Base-by-base conservation (phyloP, 2,888 invertebrate genomes). In the Craniophora ligustri region DNA sequence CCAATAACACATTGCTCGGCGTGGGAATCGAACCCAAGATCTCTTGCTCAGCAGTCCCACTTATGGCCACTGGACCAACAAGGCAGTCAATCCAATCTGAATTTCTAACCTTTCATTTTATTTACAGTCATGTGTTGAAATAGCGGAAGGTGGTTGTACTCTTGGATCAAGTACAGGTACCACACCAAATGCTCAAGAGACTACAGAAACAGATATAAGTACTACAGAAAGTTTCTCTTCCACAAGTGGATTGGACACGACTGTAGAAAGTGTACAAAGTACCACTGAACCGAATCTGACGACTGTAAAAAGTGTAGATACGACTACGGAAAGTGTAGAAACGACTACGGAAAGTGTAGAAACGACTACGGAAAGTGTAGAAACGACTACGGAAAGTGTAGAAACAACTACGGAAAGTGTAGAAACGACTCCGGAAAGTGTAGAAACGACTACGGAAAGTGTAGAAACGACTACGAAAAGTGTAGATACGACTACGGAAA, bases 121-220 rank as follows among this genome's bases (percentile, higher is more conserved):
- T 34, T 66, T 68, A 26, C 41, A 67, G 67, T 3, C 0, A 2
- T 67, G 67, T 30, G 18, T 36, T 3, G 10, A 0, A 18, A 40
- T 67, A 13, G 28, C 48, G 5, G 54, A 55, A 34, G 45, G 59
- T 5, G 67, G 67, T 4, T 67, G 67, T 4, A 59, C 65, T 0
- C 15, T 63, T 0, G 58, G 59, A 13, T 2, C 21, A 13, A 44
- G 10, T 8, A 26, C 40, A 16, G 26, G 1, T 7, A 40, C 4
- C 1, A 19, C 41, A 5, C 6, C 32, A 13, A 15, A 31, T 0
- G 10, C 5, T 0, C 26, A 26, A 10, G 30, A 8, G 2, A 34
- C 34, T 13, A 8, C 23, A 0, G 59, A 35, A 35, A 30, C 19
- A 14, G 8, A 11, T 13, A 0, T 15, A 5, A 2, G 19, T 5